These are phyloP conservation scores for Hozukius guyotensis DNA, from an alignment of 2,797 vertebrate genomes.

Conservation along the genomic window DNA sequence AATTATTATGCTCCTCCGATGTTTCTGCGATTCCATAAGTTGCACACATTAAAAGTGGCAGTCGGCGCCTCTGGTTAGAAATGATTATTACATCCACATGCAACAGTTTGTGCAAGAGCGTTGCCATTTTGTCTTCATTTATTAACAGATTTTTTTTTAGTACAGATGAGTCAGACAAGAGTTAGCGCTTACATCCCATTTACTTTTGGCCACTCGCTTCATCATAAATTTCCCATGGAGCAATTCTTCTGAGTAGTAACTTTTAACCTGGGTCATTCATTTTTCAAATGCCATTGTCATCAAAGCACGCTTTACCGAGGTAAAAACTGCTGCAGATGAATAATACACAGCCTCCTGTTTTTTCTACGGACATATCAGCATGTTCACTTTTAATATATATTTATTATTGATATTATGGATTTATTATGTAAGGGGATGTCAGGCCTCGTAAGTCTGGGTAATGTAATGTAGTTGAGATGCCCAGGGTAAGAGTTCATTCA, in stretches of 20 bases:
- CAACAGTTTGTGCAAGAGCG: constrained; percentile 48
- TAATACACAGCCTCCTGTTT: constrained; percentile 64
- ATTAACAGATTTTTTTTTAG: constrained; percentile 51
- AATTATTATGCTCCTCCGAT: constrained; percentile 41
- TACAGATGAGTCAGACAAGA: constrained; percentile 65
- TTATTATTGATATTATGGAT: constrained; percentile 73
- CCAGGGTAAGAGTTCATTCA: constrained; percentile 36
- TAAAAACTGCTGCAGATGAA: constrained; percentile 68
- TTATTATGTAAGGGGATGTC: constrained; percentile 60
- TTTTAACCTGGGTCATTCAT: constrained; percentile 72
- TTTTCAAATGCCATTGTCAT: constrained; percentile 77
- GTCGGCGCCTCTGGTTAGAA: constrained; percentile 59
- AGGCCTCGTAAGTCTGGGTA: constrained; percentile 35
- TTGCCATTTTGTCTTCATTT: constrained; percentile 69
- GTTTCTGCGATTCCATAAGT: constrained; percentile 49
- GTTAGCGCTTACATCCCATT: constrained; percentile 69
- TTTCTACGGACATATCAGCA: constrained; percentile 46
- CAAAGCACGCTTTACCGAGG: constrained; percentile 57
- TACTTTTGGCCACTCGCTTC: constrained; percentile 69
- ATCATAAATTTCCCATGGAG: constrained; percentile 74
- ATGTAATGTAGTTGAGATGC: constrained; percentile 44
- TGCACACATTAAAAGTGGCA: constrained; percentile 58
- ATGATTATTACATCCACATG: constrained; percentile 63
- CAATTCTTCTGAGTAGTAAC: constrained; percentile 67
- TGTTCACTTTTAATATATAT: constrained; percentile 69